These are phyloP conservation scores for Drosophila cyrtoloma DNA, from an alignment of 2,888 invertebrate genomes.

Conservation along the genomic window DNA sequence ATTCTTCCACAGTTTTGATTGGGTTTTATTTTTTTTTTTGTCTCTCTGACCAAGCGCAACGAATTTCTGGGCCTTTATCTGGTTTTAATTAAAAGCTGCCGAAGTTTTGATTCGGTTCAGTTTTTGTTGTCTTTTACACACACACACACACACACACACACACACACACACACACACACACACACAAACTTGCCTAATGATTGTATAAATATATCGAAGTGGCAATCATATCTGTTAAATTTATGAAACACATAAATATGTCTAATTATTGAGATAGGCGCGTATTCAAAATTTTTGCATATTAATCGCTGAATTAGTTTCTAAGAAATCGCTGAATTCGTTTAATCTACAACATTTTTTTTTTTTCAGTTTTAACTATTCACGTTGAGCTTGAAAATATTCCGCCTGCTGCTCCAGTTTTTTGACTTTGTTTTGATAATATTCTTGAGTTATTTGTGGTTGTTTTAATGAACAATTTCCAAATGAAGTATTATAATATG, in stretches of 20 bases:
- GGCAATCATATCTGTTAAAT: constrained; percentile 66
- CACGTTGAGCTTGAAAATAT: not conserved
- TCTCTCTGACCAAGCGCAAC: constrained; percentile 66
- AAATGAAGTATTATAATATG: not conserved
- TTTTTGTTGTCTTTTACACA: constrained; percentile 8
- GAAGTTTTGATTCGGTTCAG: constrained; percentile 45
- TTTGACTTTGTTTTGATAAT: not conserved
- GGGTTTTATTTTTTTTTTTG: constrained; percentile 1
- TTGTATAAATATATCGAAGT: constrained; percentile 21
- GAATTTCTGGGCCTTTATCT: constrained; percentile 67
- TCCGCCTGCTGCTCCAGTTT: constrained; percentile 2
- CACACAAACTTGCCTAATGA: constrained; percentile 30
- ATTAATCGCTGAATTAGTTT: constrained; percentile 12
- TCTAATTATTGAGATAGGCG: constrained; percentile 74
- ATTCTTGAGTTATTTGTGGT: not conserved
- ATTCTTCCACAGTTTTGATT: constrained; percentile 44
- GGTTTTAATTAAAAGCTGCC: constrained; percentile 73
- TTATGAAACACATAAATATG: constrained; percentile 78
- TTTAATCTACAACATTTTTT: not conserved
- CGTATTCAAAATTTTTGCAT: constrained; percentile 19
- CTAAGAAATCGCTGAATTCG: not conserved
- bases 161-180: not conserved
- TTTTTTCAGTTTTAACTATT: not conserved
- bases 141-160: not conserved
- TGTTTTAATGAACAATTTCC: too few species aligned